Conservation (phyloP, 2,888 invertebrate genomes). For the Oxycera nigricornis region DNA sequence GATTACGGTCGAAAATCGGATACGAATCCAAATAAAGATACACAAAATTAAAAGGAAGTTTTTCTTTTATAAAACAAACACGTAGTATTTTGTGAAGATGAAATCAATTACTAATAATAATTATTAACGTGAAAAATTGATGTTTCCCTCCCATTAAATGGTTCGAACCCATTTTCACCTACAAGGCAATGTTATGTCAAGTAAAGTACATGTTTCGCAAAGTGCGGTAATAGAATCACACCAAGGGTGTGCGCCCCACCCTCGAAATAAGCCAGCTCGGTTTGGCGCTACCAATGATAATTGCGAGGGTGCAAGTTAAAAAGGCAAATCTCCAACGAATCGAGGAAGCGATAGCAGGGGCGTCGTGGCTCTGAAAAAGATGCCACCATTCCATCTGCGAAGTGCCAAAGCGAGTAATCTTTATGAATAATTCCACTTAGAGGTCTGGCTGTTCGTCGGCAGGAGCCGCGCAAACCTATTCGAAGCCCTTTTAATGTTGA, state of each 20-base stretch:
- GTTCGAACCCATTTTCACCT: no score
- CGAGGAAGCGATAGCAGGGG: conserved; percentile 3
- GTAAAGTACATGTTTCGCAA: conserved; percentile 22
- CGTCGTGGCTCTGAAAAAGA: conserved; percentile 25
- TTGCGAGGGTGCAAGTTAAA: conserved; percentile 41
- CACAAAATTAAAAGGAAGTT: no score
- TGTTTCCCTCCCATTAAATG: no score
- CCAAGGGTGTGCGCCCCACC: not conserved
- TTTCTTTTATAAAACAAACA: no score
- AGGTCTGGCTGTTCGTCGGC: conserved; percentile 24
- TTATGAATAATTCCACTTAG: conserved; percentile 35
- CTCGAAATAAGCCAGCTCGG: conserved; percentile 2
- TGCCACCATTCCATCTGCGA: conserved; percentile 16
- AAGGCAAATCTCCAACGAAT: conserved; percentile 34
- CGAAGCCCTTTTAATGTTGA: conserved; percentile 12
- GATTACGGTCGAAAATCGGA: no score
- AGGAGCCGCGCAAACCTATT: not conserved
- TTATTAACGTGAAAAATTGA: no score
- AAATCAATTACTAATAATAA: no score
- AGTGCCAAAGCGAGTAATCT: conserved; percentile 39
- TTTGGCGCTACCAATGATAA: conserved; percentile 13
- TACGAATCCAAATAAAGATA: no score
- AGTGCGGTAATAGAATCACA: conserved; percentile 39
- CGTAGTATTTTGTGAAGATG: no score
- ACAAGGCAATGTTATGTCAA: no score